Evolutionary conservation across 2,113 vertebrate genomes (phyloP), one percentile per base, ranked within the genome.

Genomic region (Lophura nycthemera): DNA sequence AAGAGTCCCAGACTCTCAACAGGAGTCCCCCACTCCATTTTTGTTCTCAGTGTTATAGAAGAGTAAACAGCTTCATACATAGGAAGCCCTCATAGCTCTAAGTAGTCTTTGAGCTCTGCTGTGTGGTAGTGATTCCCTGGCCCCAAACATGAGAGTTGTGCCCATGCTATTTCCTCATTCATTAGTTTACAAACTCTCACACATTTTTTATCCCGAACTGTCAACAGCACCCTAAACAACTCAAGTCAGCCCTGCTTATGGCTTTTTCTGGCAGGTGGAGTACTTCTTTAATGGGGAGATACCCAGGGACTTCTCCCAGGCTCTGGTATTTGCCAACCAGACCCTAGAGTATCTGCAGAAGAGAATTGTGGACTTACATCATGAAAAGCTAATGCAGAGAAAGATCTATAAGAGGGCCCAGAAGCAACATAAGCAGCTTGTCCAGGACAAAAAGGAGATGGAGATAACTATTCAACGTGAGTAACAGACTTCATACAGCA

Each of bases 361-460:
- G 48, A 97, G 98, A 54, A 98, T 98, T 60, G 40, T 94, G n/a
- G 97, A 98, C 74, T 93, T 99, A 50, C 96, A 97, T 15, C 92
- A 91, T 11, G 99, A 99, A 94, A 99, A 98, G 69, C 30, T 13
- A 34, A 90, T 97, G 75, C 98, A 99, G 96, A 97, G 92, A 61
- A 97, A 98, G 11, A 96, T 97, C 29, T 98, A 97, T 96, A 97
- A 54, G 77, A 94, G 97, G 60, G 98, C 97, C 52, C 96, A 96
- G 9, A 97, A 98, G 74, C 97, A 98, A 71, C 97, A 98, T 7
- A 96, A 97, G 64, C 96, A 96, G 72, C 98, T 99, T 59, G 63
- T 97, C 70, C 96, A 95, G 11, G 98, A 99, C 50, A 97, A 91
- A 91, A 98, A 94, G 59, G 97, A 98, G 71, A 98, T 98, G 98